phyloP scores from a whole-genome alignment of 2,888 invertebrate species.

The Drosophila barbarae region DNA sequence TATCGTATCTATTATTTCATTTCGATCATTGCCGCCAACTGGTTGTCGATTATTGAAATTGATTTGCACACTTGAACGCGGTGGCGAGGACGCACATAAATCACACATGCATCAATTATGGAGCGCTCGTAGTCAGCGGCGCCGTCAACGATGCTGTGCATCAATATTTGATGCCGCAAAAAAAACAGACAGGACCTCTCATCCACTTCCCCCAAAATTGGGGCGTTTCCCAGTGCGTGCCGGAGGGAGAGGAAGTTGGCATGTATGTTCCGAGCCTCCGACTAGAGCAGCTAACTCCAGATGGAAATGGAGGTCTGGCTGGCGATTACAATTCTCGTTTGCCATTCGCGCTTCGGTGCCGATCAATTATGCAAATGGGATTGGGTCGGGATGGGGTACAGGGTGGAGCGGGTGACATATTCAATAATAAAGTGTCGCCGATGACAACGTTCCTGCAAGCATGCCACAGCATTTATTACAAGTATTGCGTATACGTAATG shows the following conservation, averaged over 20 bases:
- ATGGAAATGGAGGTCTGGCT: slow-evolving; percentile 27
- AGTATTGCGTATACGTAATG: slow-evolving; percentile 60
- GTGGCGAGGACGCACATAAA: slow-evolving; percentile 68
- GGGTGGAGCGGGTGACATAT: slow-evolving; percentile 50
- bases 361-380: slow-evolving; percentile 72
- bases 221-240: slow-evolving; percentile 10
- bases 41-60: slow-evolving; percentile 71
- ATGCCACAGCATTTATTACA: slow-evolving; percentile 69
- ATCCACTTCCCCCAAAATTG: slow-evolving; percentile 9
- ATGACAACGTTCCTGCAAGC: slow-evolving; percentile 51
- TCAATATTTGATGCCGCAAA: slow-evolving; percentile 54
- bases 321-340: slow-evolving; percentile 62
- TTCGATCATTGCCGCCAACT: slow-evolving; percentile 55
- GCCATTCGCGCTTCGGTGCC: slow-evolving; percentile 69
- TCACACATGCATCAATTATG: slow-evolving; percentile 52
- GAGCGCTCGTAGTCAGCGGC: slow-evolving; percentile 27
- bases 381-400: background rate
- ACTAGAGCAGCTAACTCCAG: slow-evolving; percentile 23
- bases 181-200: slow-evolving; percentile 30
- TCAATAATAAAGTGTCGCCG: slow-evolving; percentile 67
- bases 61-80: slow-evolving; percentile 71
- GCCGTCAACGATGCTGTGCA: slow-evolving; percentile 42
- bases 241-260: background rate
- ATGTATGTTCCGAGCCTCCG: background rate
- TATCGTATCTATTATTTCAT: slow-evolving; percentile 43